These are phyloP conservation scores for Raillietiella orientalis DNA, from an alignment of 2,888 invertebrate species.

Conservation along the genomic window DNA sequence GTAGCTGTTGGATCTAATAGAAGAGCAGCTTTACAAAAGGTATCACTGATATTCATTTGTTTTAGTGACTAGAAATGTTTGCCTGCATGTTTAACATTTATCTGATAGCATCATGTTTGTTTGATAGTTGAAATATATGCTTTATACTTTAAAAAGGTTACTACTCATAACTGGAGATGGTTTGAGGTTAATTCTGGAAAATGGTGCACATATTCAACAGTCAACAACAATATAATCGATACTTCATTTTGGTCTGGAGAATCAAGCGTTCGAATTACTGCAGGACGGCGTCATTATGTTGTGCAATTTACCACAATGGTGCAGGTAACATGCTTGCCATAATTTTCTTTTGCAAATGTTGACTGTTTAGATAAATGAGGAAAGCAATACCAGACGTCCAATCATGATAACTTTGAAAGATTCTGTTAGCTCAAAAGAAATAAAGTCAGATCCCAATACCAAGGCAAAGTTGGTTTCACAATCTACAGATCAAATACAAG, in stretches of 20 bases:
- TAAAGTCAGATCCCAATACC: too few relatives aligned
- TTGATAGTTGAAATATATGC: background rate
- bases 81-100: too few relatives aligned
- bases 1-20: background rate
- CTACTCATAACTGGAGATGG: constrained; percentile 32
- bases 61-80: too few relatives aligned
- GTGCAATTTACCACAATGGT: constrained; percentile 46
- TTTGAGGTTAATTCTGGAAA: constrained; percentile 45
- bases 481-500: too few relatives aligned
- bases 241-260: constrained; percentile 41
- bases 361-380: constrained; percentile 25
- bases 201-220: constrained; percentile 36
- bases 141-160: constrained; percentile 5
- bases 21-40: background rate
- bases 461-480: too few relatives aligned
- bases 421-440: too few relatives aligned
- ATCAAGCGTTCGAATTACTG: constrained; percentile 28
- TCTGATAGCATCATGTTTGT: constrained; percentile 1
- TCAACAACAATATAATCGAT: constrained; percentile 38
- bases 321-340: constrained; percentile 24
- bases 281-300: constrained; percentile 35
- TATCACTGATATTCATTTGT: too few relatives aligned
- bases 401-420: constrained; percentile 25
- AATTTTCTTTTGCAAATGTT: constrained; percentile 3
- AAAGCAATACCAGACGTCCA: constrained; percentile 44